Base-by-base conservation (phyloP, 2,113 vertebrate species). In the Ivindomyrus marchei region DNA sequence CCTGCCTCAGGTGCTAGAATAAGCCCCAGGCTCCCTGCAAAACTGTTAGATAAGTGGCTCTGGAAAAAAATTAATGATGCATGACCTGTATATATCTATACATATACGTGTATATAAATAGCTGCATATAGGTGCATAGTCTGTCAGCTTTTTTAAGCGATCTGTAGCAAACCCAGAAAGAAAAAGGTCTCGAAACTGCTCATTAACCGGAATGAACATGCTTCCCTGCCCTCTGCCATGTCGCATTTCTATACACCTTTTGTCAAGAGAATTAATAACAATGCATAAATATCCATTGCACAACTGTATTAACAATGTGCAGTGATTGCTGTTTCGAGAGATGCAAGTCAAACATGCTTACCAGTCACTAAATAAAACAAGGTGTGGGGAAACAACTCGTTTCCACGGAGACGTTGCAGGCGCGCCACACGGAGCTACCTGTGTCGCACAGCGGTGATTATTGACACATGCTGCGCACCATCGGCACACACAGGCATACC, bases 291-390 rank as follows among this genome's bases (percentile, higher is more conserved):
- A 80, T 80, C 24, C 49, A 49, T 13, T 39, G 15, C 19, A 56
- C 47, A 58, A n/a, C 42, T 50, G 27, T 17, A 56, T 84, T 24
- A 84, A 89, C 52, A 83, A 84, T 89, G 74, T 77, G 88, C 66
- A 89, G n/a, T 27, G 13, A 83, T 21, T 45, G 36, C 31, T 56
- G 74, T 89, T 84, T n/a, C 13, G 70, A 52, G 74, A 52, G 88
- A 80, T 80, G 45, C 70, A 53, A 39, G 70, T 80, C 27, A 24
- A 15, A 53, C 24, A 13, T 15, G 8, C 70, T 36, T 80, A 62
- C 66, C 70, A 80, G 47, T 89, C 46, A 10, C 88, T 52, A 52
- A 80, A 89, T 77, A 89, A 89, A 83, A 88, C 45, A 47, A 53
- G 31, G 27, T 21, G 36, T 1, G 21, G 36, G 19, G 19, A 49